A percentile compares a stretch with the other conserved stretches of the same genome.
phyloP scores from a whole-genome alignment of 2,888 invertebrate genomes.

The Drosophila nr. perissopoda region DNA sequence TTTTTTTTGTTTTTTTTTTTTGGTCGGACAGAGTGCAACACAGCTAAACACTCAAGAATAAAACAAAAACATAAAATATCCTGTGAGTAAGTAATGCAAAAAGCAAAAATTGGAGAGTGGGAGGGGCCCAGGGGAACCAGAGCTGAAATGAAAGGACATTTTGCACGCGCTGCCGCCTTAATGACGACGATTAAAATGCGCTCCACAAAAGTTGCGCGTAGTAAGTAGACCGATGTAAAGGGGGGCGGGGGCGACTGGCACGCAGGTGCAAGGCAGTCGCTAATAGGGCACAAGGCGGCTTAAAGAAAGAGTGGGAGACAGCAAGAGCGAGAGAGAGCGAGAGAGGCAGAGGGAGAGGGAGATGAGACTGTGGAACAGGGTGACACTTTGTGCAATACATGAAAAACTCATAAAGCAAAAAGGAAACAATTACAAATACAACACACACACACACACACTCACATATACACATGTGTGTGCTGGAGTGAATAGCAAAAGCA shows the following conservation, averaged over 20 bases:
- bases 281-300: slow-evolving; percentile 10
- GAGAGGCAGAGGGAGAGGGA: neutral
- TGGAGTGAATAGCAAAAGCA: slow-evolving; percentile 19
- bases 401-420: slow-evolving; percentile 78
- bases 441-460: slow-evolving; percentile 32
- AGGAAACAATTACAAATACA: slow-evolving; percentile 78
- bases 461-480: neutral
- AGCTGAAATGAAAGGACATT: slow-evolving; percentile 70
- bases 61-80: slow-evolving; percentile 26
- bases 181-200: slow-evolving; percentile 78
- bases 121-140: slow-evolving; percentile 15
- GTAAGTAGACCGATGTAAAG: slow-evolving; percentile 12
- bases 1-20: slow-evolving; percentile 9
- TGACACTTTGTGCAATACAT: slow-evolving; percentile 73
- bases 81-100: slow-evolving; percentile 28
- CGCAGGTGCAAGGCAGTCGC: slow-evolving; percentile 47
- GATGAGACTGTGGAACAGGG: slow-evolving; percentile 32
- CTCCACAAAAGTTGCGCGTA: slow-evolving; percentile 53
- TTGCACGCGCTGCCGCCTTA: slow-evolving; percentile 73
- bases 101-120: neutral
- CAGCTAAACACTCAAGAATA: slow-evolving; percentile 37
- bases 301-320: neutral
- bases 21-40: slow-evolving; percentile 40
- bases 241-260: neutral
- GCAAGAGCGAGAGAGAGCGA: slow-evolving; percentile 7